Conservation (phyloP, 2,113 vertebrate genomes). For the Grus americana region DNA sequence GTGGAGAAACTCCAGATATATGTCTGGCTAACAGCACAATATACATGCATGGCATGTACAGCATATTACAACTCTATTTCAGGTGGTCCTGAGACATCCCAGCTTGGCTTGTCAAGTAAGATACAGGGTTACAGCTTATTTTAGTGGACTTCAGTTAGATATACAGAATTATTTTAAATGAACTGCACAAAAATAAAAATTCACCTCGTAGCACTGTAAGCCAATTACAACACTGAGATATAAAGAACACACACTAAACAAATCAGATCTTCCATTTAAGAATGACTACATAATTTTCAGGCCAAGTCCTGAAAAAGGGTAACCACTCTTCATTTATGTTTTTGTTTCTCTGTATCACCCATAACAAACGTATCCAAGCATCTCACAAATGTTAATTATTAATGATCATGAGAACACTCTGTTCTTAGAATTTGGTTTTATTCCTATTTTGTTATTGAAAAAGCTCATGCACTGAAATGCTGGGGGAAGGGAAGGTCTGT, state of each 20-base stretch:
- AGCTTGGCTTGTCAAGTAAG: neutral
- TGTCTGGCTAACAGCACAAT: neutral
- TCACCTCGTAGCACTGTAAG: neutral
- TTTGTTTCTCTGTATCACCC: neutral
- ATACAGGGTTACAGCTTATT: neutral
- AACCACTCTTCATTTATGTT: neutral
- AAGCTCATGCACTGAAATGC: neutral
- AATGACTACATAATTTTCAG: neutral
- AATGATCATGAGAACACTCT: neutral
- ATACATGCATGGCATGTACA: no score
- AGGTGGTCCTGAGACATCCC: neutral
- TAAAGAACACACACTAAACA: neutral
- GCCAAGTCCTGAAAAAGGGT: neutral
- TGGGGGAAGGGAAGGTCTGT: neutral
- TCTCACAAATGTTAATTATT: neutral
- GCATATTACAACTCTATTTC: neutral
- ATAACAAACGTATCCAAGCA: neutral
- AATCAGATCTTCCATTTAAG: neutral
- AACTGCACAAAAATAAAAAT: neutral
- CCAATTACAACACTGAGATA: neutral
- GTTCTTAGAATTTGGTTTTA: neutral
- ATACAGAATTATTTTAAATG: neutral
- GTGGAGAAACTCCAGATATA: neutral
- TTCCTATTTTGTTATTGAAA: neutral
- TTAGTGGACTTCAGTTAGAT: neutral